phyloP scores from a whole-genome alignment of 1,140 invertebrate species.

The Cherax destructor region DNA sequence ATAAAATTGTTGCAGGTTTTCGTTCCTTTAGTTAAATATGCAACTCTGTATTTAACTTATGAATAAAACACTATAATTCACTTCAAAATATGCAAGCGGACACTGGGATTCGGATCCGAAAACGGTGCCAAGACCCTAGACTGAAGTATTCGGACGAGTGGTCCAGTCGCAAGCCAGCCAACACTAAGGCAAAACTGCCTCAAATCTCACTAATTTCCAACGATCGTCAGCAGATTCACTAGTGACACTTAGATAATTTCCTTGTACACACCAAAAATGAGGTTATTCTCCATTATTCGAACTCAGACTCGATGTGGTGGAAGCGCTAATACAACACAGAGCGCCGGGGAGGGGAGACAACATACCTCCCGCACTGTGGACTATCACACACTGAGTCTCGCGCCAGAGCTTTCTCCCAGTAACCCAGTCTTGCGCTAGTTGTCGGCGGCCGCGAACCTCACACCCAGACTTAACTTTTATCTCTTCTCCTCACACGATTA shows the following conservation, averaged over 20 bases:
- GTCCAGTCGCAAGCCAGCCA: conserved; percentile 56
- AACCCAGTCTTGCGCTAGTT: conserved; percentile 45
- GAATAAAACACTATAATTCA: conserved; percentile 32
- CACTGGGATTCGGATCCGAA: conserved; percentile 24
- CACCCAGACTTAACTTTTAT: conserved; percentile 35
- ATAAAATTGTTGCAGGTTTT: neutral
- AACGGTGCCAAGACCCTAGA: conserved; percentile 40
- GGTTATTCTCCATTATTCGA: conserved; percentile 18
- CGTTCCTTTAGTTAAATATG: conserved; percentile 4
- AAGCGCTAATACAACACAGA: conserved; percentile 45
- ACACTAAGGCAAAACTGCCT: conserved; percentile 59
- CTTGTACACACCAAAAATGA: conserved; percentile 36
- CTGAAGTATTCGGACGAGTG: conserved; percentile 46
- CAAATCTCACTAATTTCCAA: conserved; percentile 55
- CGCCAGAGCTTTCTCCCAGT: conserved; percentile 50
- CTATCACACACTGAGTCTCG: conserved; percentile 49
- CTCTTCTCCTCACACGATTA: neutral
- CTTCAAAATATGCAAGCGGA: neutral
- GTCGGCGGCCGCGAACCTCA: conserved; percentile 38
- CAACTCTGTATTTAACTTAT: conserved; percentile 13
- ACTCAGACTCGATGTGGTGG: neutral
- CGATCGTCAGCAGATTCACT: conserved; percentile 25
- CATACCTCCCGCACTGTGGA: conserved; percentile 24
- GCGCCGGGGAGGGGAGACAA: conserved; percentile 17
- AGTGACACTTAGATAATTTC: conserved; percentile 33